A percentile compares a stretch with the other conserved stretches of the same genome.
Evolutionary conservation across 1,140 invertebrate species (phyloP).

Genomic region (Helicoverpa armigera): DNA sequence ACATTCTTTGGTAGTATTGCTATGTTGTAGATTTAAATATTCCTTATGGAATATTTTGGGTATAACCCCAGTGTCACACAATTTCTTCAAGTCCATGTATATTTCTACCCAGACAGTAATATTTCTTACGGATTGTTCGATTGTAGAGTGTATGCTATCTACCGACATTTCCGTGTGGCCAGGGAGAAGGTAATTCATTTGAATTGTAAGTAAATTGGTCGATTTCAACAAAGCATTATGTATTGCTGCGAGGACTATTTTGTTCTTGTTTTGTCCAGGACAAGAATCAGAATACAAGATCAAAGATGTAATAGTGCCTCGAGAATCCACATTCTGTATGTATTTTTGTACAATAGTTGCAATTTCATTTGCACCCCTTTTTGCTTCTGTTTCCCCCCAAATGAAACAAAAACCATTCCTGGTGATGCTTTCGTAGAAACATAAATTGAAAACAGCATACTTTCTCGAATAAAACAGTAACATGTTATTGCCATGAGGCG

Average conservation of each 20-base stretch:
- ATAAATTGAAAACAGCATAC: slow-evolving; percentile 56
- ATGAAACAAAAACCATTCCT: slow-evolving; percentile 50
- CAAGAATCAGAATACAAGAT: slow-evolving; percentile 55
- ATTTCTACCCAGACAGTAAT: slow-evolving; percentile 44
- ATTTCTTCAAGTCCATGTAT: slow-evolving; percentile 49
- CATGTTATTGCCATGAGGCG: slow-evolving; percentile 58
- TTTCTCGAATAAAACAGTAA: slow-evolving; percentile 55
- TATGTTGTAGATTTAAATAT: slow-evolving; percentile 38
- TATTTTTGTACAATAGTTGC: slow-evolving; percentile 45
- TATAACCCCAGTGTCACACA: slow-evolving; percentile 31
- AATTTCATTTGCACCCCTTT: slow-evolving; percentile 50
- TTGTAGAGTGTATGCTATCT: slow-evolving; percentile 49
- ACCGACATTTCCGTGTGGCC: slow-evolving; percentile 55
- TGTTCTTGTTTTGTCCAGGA: slow-evolving; percentile 55
- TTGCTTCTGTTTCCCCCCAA: slow-evolving; percentile 50
- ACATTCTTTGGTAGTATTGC: slow-evolving; percentile 9
- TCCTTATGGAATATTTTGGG: slow-evolving; percentile 51
- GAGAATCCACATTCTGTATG: slow-evolving; percentile 48
- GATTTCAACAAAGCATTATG: slow-evolving; percentile 44
- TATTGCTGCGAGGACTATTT: slow-evolving; percentile 49
- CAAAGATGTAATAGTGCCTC: slow-evolving; percentile 32
- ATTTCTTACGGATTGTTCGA: slow-evolving; percentile 50
- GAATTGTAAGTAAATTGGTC: slow-evolving; percentile 49
- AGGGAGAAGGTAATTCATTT: slow-evolving; percentile 56
- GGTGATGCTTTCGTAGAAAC: slow-evolving; percentile 50